A percentile compares a stretch with the other conserved stretches of the same genome.
Conservation (phyloP, 1,140 invertebrate genomes). For the Globodera rostochiensis region DNA sequence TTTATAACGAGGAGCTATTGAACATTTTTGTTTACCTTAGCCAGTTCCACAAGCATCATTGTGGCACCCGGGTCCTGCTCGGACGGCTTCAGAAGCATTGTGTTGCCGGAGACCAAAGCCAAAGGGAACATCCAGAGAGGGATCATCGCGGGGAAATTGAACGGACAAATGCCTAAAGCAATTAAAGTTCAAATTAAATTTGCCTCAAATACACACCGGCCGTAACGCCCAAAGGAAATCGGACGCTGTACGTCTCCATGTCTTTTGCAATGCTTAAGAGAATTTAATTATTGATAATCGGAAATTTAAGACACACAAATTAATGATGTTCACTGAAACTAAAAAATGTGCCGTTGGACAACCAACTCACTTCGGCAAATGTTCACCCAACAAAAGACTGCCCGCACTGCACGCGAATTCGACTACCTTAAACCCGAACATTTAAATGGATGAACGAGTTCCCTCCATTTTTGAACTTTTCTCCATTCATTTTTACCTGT, state of each 20-base stretch:
- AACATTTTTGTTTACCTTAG: conserved; percentile 43
- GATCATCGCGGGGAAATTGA: conserved; percentile 90
- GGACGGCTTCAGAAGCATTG: conserved; percentile 80
- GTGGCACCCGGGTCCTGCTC: conserved; percentile 95
- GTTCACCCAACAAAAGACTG: conserved; percentile 86
- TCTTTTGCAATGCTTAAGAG: conserved; percentile 74
- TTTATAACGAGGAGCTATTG: neutral
- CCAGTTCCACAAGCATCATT: conserved; percentile 86
- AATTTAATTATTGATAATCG: conserved; percentile 66
- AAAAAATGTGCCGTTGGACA: conserved; percentile 72
- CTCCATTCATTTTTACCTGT: conserved; percentile 74
- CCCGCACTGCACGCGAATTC: conserved; percentile 93
- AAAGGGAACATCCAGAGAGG: conserved; percentile 98
- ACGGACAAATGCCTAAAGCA: conserved; percentile 63
- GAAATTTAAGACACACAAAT: too few relatives aligned
- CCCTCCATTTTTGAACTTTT: conserved; percentile 4
- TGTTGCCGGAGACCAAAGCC: conserved; percentile 80
- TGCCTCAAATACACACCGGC: conserved; percentile 79
- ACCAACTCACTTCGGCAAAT: conserved; percentile 76
- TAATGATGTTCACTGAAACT: too few relatives aligned
- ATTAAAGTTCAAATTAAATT: neutral
- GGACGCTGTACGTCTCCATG: conserved; percentile 76
- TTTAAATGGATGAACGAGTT: neutral
- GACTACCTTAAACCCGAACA: conserved; percentile 78
- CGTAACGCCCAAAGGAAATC: conserved; percentile 83